A percentile compares a stretch with the other conserved stretches of the same genome.
These are phyloP conservation scores for Colius striatus DNA, from an alignment of 2,113 vertebrate species.

Conservation along the genomic window DNA sequence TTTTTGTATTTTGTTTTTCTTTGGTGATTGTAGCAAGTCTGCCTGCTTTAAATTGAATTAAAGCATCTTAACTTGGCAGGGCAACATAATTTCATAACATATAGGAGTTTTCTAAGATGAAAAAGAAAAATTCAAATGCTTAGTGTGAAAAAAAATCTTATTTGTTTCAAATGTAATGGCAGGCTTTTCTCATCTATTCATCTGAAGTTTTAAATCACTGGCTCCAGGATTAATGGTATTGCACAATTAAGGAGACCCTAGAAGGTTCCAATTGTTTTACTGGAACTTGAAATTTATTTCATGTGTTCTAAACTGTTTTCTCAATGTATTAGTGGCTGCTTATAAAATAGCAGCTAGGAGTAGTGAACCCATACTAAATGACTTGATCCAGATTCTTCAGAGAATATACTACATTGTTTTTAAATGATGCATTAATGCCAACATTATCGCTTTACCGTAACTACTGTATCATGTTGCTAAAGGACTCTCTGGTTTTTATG, in stretches of 20 bases:
- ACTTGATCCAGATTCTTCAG: background rate
- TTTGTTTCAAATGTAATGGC: background rate
- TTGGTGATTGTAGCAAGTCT: background rate
- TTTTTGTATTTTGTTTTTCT: slow-evolving; percentile 52
- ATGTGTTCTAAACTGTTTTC: background rate
- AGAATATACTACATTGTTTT: background rate
- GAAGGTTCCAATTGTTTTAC: background rate
- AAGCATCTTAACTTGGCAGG: slow-evolving; percentile 10
- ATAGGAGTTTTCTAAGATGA: background rate
- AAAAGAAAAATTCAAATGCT: background rate
- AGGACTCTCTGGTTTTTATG: background rate
- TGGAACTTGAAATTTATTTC: background rate
- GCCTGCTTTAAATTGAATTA: slow-evolving; percentile 45
- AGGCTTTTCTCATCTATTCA: background rate
- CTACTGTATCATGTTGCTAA: background rate
- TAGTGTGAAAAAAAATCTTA: background rate
- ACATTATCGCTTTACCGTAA: background rate
- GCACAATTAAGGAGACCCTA: background rate
- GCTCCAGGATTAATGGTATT: background rate
- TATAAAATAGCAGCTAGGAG: background rate
- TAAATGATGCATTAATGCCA: background rate
- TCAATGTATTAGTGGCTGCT: background rate
- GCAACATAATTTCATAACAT: background rate
- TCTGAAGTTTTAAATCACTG: background rate
- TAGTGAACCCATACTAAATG: background rate